Percentiles rank a stretch among this genome's conserved stretches.
These are phyloP conservation scores for Microhierax caerulescens DNA, from an alignment of 2,797 vertebrate species.

Conservation along the genomic window DNA sequence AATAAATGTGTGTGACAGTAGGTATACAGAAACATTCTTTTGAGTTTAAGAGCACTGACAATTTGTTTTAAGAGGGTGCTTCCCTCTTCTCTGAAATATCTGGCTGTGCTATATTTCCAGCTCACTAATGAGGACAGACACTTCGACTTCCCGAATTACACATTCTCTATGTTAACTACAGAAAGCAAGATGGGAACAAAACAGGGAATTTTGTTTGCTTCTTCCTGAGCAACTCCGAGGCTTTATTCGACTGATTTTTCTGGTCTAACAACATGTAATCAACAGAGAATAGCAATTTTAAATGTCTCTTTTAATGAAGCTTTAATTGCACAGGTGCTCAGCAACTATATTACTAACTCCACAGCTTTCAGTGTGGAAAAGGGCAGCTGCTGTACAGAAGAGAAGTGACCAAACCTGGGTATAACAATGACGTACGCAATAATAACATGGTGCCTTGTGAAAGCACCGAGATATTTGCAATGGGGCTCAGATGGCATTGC, in stretches of 20 bases:
- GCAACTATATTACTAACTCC: not conserved
- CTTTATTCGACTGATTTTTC: not conserved
- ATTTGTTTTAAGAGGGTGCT: not conserved
- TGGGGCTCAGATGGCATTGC: not conserved
- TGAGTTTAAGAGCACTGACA: not conserved
- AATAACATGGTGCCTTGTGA: not conserved
- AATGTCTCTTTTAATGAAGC: not conserved
- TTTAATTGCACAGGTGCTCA: constrained; percentile 37
- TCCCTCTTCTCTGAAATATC: not conserved
- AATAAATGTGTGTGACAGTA: not conserved
- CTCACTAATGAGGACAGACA: not conserved
- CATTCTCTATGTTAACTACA: accelerated
- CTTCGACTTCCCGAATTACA: not conserved
- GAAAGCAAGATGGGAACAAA: not conserved
- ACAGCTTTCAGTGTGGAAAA: not conserved
- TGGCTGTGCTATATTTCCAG: not conserved
- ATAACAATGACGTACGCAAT: not conserved
- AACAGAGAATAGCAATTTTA: not conserved
- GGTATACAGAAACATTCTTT: not conserved
- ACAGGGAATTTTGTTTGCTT: not conserved
- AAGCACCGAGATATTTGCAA: not conserved
- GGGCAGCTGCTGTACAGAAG: not conserved
- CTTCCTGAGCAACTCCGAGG: not conserved
- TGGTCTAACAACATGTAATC: not conserved
- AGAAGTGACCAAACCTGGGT: not conserved